Conservation (phyloP, 2,113 vertebrate species). For the Gymnarchus niloticus region DNA sequence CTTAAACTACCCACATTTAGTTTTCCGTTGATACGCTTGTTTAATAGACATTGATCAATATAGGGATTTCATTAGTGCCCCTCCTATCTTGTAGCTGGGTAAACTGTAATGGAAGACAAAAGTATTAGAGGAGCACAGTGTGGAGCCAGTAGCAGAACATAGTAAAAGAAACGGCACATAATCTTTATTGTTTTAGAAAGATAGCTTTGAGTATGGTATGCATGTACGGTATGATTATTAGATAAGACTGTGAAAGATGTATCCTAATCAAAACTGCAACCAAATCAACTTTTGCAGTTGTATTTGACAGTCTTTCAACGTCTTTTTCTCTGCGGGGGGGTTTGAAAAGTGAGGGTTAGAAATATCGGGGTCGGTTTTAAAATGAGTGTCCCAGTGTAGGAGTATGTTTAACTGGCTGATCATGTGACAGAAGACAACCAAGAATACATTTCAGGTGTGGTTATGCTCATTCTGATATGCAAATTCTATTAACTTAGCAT, state of each 20-base stretch:
- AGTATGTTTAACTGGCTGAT: not conserved
- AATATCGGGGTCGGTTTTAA: not conserved
- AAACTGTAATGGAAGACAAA: no score
- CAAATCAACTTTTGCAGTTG: not conserved
- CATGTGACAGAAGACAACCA: not conserved
- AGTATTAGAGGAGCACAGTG: no score
- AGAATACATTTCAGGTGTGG: not conserved
- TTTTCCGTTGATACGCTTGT: not conserved
- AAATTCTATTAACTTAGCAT: not conserved
- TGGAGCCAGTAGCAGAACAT: no score
- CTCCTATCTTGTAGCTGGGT: no score
- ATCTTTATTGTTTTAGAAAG: no score
- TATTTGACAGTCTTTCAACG: not conserved
- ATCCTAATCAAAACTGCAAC: not conserved
- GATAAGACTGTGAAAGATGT: not conserved
- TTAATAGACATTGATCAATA: not conserved
- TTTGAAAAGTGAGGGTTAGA: not conserved
- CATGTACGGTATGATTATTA: not conserved
- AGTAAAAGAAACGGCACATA: no score
- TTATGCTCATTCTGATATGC: not conserved
- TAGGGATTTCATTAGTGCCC: no score
- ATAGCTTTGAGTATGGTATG: not conserved
- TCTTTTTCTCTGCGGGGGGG: not conserved
- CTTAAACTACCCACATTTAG: not conserved
- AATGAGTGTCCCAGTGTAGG: not conserved